Percentiles rank a stretch among this genome's conserved stretches.
phyloP scores from a whole-genome alignment of 2,888 invertebrate species.

The Ophion obscuratus region DNA sequence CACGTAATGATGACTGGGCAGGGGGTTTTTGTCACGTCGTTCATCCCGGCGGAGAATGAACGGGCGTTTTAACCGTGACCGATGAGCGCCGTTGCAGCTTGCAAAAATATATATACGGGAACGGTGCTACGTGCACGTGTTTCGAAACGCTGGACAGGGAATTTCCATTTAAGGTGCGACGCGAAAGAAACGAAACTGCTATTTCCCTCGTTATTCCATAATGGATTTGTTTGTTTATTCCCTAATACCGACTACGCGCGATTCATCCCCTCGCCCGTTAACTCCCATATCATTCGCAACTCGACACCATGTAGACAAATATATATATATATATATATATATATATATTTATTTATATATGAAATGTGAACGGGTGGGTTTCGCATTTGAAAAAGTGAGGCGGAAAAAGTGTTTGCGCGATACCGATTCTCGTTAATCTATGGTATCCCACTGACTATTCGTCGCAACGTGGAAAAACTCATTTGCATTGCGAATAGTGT shows the following conservation, averaged over 20 bases:
- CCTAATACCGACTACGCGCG: not conserved
- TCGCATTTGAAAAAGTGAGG: not conserved
- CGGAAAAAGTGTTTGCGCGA: not conserved
- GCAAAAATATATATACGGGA: conserved; percentile 15
- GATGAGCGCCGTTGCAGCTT: conserved; percentile 31
- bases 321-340: not conserved
- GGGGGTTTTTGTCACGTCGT: conserved; percentile 61
- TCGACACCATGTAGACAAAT: not conserved
- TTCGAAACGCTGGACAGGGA: conserved; percentile 14
- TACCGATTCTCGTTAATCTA: too few species aligned
- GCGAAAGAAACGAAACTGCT: conserved; percentile 14
- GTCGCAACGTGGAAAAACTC: too few species aligned
- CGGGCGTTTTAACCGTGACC: conserved; percentile 58
- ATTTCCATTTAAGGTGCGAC: conserved; percentile 32
- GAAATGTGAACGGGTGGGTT: not conserved
- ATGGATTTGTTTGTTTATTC: not conserved
- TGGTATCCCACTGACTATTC: not conserved
- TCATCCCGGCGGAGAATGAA: conserved; percentile 44
- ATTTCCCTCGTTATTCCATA: conserved; percentile 23
- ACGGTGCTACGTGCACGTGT: not conserved
- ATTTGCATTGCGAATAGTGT: too few species aligned
- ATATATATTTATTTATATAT: not conserved
- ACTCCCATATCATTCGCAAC: not conserved
- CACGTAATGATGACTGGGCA: conserved; percentile 26
- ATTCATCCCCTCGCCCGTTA: not conserved